A percentile compares a stretch with the other conserved stretches of the same genome.
These are phyloP conservation scores for Chrysaora quinquecirrha DNA, from an alignment of 30 jellyfish, hydroid and myxozoan genomes.

Conservation along the genomic window DNA sequence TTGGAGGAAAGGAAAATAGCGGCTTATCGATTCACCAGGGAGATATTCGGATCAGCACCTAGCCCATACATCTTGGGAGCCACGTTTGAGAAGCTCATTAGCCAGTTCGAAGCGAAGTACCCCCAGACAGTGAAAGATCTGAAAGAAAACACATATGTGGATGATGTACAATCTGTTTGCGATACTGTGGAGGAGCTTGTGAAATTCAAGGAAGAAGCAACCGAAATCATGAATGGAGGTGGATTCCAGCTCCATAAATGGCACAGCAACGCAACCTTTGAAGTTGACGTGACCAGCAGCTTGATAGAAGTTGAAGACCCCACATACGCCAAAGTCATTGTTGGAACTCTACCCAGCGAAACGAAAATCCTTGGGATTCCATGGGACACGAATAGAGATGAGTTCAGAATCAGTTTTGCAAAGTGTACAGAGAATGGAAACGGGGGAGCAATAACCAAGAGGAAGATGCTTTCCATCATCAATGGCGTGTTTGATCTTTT, in stretches of 20 bases:
- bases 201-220: conserved; percentile 67
- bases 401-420: conserved; percentile 40
- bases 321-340: conserved; percentile 51
- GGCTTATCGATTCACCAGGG: conserved; percentile 76
- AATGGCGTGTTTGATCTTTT: conserved; percentile 41
- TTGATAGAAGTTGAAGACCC: conserved; percentile 29
- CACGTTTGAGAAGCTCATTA: conserved; percentile 43
- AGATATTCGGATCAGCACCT: conserved; percentile 54
- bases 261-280: conserved; percentile 53
- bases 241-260: conserved; percentile 69
- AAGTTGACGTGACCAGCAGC: conserved; percentile 28
- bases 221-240: conserved; percentile 44
- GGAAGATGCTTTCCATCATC: conserved; percentile 62
- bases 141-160: conserved; percentile 42
- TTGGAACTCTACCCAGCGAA: conserved; percentile 59
- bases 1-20: conserved; percentile 32
- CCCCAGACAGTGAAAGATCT: conserved; percentile 31
- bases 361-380: conserved; percentile 76
- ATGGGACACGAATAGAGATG: conserved; percentile 79
- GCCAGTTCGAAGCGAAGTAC: conserved; percentile 28
- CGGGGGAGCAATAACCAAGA: conserved; percentile 55
- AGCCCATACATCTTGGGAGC: conserved; percentile 77
- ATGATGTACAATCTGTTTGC: conserved; percentile 38
- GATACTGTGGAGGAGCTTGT: conserved; percentile 31
- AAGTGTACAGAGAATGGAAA: conserved; percentile 25